Conservation (phyloP, 1,140 invertebrate species). For the Eubasilissa regina region DNA sequence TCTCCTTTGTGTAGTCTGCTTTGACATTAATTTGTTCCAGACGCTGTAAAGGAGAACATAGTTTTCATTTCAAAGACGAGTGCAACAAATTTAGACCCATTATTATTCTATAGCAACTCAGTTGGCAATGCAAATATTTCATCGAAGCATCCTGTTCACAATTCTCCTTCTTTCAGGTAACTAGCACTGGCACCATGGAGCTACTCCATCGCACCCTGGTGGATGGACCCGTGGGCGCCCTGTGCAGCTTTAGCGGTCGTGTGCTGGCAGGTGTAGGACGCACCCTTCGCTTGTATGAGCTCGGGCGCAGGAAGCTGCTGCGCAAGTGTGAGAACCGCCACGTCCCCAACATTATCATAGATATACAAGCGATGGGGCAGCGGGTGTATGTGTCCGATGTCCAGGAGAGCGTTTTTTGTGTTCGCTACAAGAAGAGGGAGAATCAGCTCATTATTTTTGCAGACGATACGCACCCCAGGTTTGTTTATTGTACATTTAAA, state of each 20-base stretch:
- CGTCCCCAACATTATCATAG: slow-evolving; percentile 95
- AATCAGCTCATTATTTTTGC: slow-evolving; percentile 99
- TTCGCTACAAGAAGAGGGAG: slow-evolving; percentile 95
- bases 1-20: slow-evolving; percentile 45
- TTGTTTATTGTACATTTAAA: slow-evolving; percentile 7
- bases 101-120: too few species aligned
- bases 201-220: slow-evolving; percentile 95
- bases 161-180: slow-evolving; percentile 37
- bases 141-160: not conserved
- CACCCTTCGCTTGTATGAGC: slow-evolving; percentile 94
- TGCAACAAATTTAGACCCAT: too few species aligned
- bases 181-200: slow-evolving; percentile 77
- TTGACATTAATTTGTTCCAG: slow-evolving; percentile 39
- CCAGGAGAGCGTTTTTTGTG: slow-evolving; percentile 97
- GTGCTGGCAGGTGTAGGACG: slow-evolving; percentile 94
- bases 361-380: slow-evolving; percentile 94
- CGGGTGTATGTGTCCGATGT: slow-evolving; percentile 96
- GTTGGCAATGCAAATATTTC: too few species aligned
- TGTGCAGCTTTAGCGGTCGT: slow-evolving; percentile 93
- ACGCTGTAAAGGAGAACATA: slow-evolving; percentile 51
- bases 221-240: slow-evolving; percentile 92
- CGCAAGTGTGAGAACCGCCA: slow-evolving; percentile 99
- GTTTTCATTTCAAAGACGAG: too few species aligned
- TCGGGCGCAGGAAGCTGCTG: slow-evolving; percentile 97
- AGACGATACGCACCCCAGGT: slow-evolving; percentile 93